Conservation (phyloP, 2,113 vertebrate genomes). For the Neodon shergylaensis region DNA sequence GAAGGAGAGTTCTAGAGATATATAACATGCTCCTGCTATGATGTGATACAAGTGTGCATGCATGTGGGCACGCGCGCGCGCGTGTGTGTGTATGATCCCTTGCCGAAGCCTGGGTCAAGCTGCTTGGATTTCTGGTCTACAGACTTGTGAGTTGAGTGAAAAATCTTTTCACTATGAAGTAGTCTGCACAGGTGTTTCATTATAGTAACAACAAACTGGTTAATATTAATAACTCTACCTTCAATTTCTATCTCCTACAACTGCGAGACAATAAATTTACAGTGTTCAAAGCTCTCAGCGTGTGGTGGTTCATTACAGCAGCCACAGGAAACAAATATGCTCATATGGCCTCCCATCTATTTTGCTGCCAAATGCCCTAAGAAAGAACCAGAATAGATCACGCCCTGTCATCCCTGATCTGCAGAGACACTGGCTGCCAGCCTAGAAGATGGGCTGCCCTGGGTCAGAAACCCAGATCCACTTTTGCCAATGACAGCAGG, state of each 20-base stretch:
- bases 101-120: background rate
- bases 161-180: background rate
- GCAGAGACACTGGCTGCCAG: background rate
- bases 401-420: background rate
- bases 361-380: background rate
- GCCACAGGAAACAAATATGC: background rate
- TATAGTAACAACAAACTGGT: background rate
- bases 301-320: background rate
- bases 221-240: background rate
- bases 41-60: background rate
- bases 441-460: background rate
- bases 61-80: background rate
- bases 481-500: background rate
- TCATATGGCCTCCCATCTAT: background rate
- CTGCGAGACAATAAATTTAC: background rate
- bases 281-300: background rate
- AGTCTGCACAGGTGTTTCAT: background rate
- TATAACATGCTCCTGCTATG: background rate
- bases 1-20: background rate
- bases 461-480: background rate
- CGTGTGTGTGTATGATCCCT: background rate
- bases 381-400: conserved; percentile 10
- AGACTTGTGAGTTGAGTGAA: background rate
- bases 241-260: background rate
- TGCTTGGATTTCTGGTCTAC: background rate